Percentiles rank a stretch among this genome's conserved stretches.
These are phyloP conservation scores for Periparus ater DNA, from an alignment of 2,797 vertebrate species.

Conservation along the genomic window DNA sequence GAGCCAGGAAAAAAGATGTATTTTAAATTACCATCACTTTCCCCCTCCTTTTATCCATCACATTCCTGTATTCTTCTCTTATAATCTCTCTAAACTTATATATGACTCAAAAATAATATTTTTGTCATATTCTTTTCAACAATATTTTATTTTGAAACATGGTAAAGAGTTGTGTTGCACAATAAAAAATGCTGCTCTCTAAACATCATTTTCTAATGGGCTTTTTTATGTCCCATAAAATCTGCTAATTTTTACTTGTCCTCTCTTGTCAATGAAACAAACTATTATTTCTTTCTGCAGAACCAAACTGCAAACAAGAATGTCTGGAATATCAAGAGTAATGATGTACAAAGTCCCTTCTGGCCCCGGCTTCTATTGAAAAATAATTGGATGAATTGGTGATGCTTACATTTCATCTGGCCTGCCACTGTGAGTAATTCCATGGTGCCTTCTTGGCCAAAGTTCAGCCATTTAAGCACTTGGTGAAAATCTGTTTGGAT, in stretches of 20 bases:
- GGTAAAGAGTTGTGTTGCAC: background rate
- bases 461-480: constrained; percentile 23
- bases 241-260: constrained; percentile 57
- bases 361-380: constrained; percentile 43
- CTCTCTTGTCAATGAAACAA: constrained; percentile 55
- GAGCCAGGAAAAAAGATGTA: background rate
- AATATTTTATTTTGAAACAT: constrained; percentile 26
- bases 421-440: constrained; percentile 48
- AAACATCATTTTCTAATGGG: constrained; percentile 52
- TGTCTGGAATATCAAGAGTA: constrained; percentile 62
- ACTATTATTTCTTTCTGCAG: constrained; percentile 57
- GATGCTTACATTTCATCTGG: constrained; percentile 61
- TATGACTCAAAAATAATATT: background rate
- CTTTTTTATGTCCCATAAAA: constrained; percentile 55
- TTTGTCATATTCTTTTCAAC: background rate
- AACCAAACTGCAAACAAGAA: constrained; percentile 44
- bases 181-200: background rate
- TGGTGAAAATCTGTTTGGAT: constrained; percentile 34
- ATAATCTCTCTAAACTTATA: background rate
- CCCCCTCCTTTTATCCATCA: background rate
- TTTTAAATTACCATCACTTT: background rate
- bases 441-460: constrained; percentile 16
- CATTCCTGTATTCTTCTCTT: background rate
- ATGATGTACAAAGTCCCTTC: constrained; percentile 45
- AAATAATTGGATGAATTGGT: constrained; percentile 62